A percentile compares a stretch with the other conserved stretches of the same genome.
Evolutionary conservation across 2,888 invertebrate genomes (phyloP).

Genomic region (Apotomis capreana): DNA sequence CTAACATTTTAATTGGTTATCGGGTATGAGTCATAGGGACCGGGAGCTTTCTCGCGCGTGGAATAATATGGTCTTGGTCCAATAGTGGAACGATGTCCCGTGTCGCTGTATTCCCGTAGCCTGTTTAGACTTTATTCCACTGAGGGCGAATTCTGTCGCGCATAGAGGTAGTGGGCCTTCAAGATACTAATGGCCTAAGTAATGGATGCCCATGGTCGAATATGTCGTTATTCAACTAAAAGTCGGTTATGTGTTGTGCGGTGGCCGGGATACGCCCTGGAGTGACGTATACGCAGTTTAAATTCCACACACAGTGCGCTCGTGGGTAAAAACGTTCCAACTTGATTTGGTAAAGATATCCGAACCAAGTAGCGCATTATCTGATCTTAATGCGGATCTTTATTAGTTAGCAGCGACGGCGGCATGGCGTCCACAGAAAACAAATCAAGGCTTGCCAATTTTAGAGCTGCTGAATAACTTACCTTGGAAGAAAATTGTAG

Average conservation of each 20-base stretch:
- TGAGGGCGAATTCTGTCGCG: neutral
- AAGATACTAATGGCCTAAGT: neutral
- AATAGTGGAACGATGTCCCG: constrained; percentile 23
- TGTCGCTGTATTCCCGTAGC: neutral
- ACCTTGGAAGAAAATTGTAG: too few species aligned
- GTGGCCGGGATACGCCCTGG: constrained; percentile 57
- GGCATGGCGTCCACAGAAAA: too few species aligned
- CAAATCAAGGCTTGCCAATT: too few species aligned
- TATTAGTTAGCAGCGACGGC: neutral
- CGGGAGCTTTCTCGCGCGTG: constrained; percentile 46
- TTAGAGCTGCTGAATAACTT: too few species aligned
- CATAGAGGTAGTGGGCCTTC: neutral
- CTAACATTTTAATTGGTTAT: constrained; percentile 61
- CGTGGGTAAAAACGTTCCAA: constrained; percentile 19
- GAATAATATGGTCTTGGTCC: constrained; percentile 22
- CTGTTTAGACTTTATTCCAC: constrained; percentile 1
- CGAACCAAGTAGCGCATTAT: neutral
- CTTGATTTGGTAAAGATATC: constrained; percentile 1
- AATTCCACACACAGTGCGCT: constrained; percentile 54
- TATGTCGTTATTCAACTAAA: neutral
- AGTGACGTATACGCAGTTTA: constrained; percentile 57
- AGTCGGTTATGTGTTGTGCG: constrained; percentile 18
- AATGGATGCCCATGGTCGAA: neutral
- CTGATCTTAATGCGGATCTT: too few species aligned
- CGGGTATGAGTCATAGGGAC: constrained; percentile 53